A percentile compares a stretch with the other conserved stretches of the same genome.
These are phyloP conservation scores for Sebastes elongatus DNA, from an alignment of 2,797 vertebrate genomes.

Conservation along the genomic window DNA sequence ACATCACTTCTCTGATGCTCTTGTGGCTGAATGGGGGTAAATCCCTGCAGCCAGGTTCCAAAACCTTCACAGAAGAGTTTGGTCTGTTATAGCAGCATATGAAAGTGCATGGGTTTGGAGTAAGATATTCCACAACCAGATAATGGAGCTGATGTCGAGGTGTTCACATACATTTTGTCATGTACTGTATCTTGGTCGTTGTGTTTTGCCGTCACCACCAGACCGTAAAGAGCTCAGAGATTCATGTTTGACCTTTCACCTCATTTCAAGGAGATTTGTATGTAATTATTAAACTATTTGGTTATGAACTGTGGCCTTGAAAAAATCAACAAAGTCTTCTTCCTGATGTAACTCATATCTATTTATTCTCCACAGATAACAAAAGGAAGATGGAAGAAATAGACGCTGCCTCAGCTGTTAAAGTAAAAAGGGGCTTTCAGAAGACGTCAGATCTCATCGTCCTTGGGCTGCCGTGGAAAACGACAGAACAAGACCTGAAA, in stretches of 20 bases:
- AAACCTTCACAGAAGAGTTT: neutral
- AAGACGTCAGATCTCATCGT: slow-evolving; percentile 99
- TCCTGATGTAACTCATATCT: neutral
- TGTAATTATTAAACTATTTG: neutral
- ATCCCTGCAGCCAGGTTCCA: neutral
- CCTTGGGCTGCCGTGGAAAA: slow-evolving; percentile 97
- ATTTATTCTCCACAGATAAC: slow-evolving; percentile 85
- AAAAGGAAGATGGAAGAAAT: slow-evolving; percentile 99
- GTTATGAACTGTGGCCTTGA: neutral
- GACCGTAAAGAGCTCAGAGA: neutral
- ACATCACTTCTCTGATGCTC: too few relatives aligned
- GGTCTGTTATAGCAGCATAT: neutral
- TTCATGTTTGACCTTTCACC: neutral
- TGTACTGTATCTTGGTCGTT: neutral
- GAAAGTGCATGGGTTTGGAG: neutral
- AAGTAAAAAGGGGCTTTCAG: slow-evolving; percentile 96
- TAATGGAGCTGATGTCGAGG: neutral
- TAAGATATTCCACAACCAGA: neutral
- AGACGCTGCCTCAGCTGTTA: slow-evolving; percentile 95
- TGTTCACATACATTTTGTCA: neutral
- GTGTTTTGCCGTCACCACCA: neutral
- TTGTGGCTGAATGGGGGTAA: neutral
- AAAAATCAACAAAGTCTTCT: neutral
- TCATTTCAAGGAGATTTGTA: neutral
- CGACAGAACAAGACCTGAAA: slow-evolving; percentile 96